Base-by-base conservation (phyloP, 2,888 invertebrate species). In the Cerceris ruficornis region DNA sequence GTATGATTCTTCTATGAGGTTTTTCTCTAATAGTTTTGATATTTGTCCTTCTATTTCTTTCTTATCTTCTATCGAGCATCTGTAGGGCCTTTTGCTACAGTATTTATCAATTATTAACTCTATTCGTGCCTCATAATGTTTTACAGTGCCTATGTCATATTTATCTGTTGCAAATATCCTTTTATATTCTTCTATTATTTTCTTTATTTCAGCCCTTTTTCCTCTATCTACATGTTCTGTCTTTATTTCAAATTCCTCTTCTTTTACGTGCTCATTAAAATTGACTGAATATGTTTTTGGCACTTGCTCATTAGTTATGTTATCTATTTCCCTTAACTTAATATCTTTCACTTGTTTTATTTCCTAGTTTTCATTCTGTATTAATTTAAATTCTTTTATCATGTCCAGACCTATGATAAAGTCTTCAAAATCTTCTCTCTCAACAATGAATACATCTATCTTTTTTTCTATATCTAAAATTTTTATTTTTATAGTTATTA, bases 381-480 rank as follows among this genome's bases (percentile, higher is more conserved):
- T 55, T 69, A 83, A 28, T 28, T 28, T 28, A 28, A 28, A 28
- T 4, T 28, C 28, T 28, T 28, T 28, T 28, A 28, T 28, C 1
- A 77, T 75, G 69, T 85, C 84, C 49, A 84, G 55, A 14, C 83
- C 82, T 13, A 85, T 72, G 0, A 86, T 28, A 43, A 84, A 79
- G 62, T 85, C 76, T 8, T 82, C 52, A 41, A 83, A 77, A 57
- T 79, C 42, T n/a, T 82, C 52, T 62, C 57, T 68, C 46, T 81
- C 75, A 13, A 84, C 52, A 28, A 85, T 72, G 46, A 69, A 82
- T 50, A 82, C 67, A 61, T 85, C 60, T 0, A 80, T 66, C 13
- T 68, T 14, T 79, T 87, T 52, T 58, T 84, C 85, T 62, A 77
- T 83, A 28, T 86, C 69, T 8, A 85, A 78, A 14, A 86, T 81